phyloP scores from a whole-genome alignment of 2,888 invertebrate species.

The Troglohyphantes excavatus region DNA sequence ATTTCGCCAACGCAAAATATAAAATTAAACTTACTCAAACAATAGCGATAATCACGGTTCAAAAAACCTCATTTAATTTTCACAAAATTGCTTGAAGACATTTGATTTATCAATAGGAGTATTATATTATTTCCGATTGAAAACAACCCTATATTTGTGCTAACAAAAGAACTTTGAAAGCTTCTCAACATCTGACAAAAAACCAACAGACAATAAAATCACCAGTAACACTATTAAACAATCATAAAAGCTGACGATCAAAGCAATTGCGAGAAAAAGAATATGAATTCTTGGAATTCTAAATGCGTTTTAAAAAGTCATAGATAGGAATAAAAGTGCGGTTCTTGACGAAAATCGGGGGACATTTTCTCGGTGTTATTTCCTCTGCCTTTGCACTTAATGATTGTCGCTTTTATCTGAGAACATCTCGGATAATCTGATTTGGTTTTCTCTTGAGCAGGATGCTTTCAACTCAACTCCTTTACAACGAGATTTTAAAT shows the following conservation, averaged over 20 bases:
- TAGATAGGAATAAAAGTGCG: neutral
- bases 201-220: neutral
- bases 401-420: constrained; percentile 1
- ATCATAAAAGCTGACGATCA: neutral
- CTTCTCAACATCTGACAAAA: too few species aligned
- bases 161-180: too few species aligned
- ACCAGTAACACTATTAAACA: constrained; percentile 4
- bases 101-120: too few species aligned
- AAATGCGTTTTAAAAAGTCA: neutral
- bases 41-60: too few species aligned
- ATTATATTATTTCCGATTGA: too few species aligned
- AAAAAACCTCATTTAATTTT: too few species aligned
- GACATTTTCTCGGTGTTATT: neutral
- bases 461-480: neutral
- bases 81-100: too few species aligned
- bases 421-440: constrained; percentile 9
- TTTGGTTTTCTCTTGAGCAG: constrained; percentile 3
- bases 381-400: constrained; percentile 1
- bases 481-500: neutral
- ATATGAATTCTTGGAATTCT: neutral
- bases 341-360: neutral
- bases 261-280: neutral
- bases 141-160: too few species aligned
- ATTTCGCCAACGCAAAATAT: too few species aligned
- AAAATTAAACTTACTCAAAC: too few species aligned